phyloP scores from a whole-genome alignment of 2,797 vertebrate genomes.

The Malurus leucopterus region DNA sequence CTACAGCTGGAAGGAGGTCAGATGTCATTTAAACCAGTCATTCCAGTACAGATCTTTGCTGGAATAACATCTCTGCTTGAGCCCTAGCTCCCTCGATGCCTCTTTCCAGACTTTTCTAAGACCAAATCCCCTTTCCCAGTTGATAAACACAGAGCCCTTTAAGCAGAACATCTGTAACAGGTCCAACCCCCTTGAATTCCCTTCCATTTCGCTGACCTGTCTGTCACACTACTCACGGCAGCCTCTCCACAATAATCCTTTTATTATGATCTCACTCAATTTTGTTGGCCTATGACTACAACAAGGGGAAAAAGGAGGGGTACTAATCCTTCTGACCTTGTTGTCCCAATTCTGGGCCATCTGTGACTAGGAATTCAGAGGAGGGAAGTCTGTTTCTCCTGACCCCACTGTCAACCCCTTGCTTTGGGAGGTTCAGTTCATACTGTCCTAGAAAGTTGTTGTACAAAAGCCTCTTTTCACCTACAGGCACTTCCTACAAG shows the following conservation, averaged over 20 bases:
- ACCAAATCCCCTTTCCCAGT: not conserved
- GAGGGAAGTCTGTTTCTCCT: not conserved
- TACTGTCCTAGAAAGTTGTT: not conserved
- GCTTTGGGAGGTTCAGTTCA: not conserved
- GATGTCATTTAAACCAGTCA: not conserved
- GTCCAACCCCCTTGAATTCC: not conserved
- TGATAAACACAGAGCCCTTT: constrained; percentile 2
- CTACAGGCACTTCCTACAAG: not conserved
- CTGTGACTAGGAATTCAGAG: constrained; percentile 20
- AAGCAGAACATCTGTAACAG: not conserved
- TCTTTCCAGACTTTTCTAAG: not conserved
- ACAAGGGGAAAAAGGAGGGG: not conserved
- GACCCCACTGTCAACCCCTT: not conserved
- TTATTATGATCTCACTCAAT: constrained; percentile 49
- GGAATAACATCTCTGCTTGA: not conserved
- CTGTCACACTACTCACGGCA: not conserved
- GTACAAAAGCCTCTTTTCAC: not conserved
- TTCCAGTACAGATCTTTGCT: not conserved
- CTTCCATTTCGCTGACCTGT: constrained; percentile 32
- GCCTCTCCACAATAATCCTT: constrained; percentile 39
- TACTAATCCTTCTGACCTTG: constrained; percentile 49
- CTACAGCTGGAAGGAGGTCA: not conserved
- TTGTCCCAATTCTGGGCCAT: constrained; percentile 34
- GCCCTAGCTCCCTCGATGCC: not conserved
- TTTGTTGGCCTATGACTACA: constrained; percentile 36